phyloP scores from a whole-genome alignment of 1,140 invertebrate genomes.

The Penaeus indicus region DNA sequence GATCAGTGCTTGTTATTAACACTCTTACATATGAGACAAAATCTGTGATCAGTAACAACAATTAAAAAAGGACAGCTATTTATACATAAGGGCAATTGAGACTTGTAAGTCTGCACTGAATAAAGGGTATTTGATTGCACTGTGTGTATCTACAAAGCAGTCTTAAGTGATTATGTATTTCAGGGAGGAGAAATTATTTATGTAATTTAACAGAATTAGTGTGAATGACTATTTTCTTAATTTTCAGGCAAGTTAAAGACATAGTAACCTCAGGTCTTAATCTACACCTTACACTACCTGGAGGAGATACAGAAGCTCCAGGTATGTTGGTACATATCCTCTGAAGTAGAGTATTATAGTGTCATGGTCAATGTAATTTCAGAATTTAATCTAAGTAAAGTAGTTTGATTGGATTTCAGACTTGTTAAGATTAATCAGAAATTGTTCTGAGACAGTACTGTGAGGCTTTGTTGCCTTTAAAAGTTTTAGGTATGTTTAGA shows the following conservation, averaged over 20 bases:
- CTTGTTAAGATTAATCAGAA: not conserved
- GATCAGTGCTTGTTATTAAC: no score
- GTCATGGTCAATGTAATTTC: not conserved
- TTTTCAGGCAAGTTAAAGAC: slow-evolving; percentile 49
- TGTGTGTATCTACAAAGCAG: no score
- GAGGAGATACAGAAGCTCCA: slow-evolving; percentile 36
- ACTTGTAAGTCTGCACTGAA: no score
- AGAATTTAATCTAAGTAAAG: not conserved
- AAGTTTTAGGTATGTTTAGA: no score
- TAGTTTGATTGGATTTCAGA: not conserved
- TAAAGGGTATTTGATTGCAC: no score
- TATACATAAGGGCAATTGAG: no score
- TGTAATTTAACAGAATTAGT: not conserved
- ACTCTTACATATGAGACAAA: no score
- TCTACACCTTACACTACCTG: slow-evolving; percentile 43
- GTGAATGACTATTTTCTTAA: not conserved
- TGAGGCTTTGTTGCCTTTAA: no score
- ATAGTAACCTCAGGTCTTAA: slow-evolving; percentile 48
- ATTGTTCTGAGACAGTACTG: no score
- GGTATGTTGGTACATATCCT: not conserved
- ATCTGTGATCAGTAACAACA: no score
- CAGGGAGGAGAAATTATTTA: not conserved
- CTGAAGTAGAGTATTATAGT: not conserved
- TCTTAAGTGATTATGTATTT: not conserved
- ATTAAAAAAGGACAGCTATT: no score